Percentiles rank a stretch among this genome's conserved stretches.
These are phyloP conservation scores for Ptilorrhoa leucosticta DNA, from an alignment of 2,113 vertebrate genomes.

Conservation along the genomic window DNA sequence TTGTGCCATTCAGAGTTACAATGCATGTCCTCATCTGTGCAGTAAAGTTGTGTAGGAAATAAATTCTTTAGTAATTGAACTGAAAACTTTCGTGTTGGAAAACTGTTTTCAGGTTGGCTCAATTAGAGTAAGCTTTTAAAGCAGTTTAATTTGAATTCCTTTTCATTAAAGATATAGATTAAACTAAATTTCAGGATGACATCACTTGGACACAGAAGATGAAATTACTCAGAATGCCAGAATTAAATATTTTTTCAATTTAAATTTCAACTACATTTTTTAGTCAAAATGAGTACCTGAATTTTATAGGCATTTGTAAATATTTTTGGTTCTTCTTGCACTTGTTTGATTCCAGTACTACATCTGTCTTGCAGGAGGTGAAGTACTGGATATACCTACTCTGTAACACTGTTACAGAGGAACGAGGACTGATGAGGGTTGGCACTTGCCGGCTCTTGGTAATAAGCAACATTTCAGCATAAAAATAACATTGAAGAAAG, in stretches of 20 bases:
- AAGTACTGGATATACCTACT: neutral
- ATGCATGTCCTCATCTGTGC: neutral
- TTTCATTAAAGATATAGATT: neutral
- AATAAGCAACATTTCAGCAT: neutral
- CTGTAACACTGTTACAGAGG: neutral
- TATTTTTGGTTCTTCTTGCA: neutral
- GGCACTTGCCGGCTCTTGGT: neutral
- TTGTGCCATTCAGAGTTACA: neutral
- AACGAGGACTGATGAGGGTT: neutral
- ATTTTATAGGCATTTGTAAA: neutral
- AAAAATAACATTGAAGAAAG: neutral
- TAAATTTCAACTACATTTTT: neutral
- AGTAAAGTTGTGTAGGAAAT: neutral
- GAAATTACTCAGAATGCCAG: neutral
- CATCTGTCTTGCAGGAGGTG: neutral
- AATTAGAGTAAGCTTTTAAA: neutral
- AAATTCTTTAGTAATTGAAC: neutral
- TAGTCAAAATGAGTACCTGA: neutral
- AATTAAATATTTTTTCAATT: neutral
- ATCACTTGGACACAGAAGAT: neutral
- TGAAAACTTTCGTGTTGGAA: neutral
- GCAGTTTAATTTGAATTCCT: neutral
- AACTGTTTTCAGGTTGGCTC: neutral
- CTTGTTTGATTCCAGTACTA: neutral
- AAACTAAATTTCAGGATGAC: neutral